These are phyloP conservation scores for Drosophila mercatorum DNA, from an alignment of 2,888 invertebrate genomes.

Conservation along the genomic window DNA sequence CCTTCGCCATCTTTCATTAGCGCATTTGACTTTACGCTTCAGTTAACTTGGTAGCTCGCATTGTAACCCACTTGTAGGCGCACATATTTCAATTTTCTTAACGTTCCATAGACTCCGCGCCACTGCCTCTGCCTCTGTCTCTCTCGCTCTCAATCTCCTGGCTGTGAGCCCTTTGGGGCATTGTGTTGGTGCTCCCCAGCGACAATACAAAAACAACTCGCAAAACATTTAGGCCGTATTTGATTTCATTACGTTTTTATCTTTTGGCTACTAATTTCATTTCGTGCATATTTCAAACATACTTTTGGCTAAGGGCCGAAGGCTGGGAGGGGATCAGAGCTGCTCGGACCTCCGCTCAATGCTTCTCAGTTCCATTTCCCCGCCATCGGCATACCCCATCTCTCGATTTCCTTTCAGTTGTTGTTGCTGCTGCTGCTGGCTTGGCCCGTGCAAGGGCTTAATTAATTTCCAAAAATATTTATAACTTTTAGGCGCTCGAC, in stretches of 20 bases:
- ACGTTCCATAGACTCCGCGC: not conserved
- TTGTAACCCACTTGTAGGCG: conserved; percentile 67
- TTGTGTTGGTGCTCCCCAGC: conserved; percentile 37
- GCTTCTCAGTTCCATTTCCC: conserved; percentile 15
- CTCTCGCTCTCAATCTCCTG: not conserved
- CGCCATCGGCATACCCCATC: not conserved
- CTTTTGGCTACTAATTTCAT: conserved; percentile 73
- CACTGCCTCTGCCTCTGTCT: no score
- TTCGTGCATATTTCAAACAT: conserved; percentile 66
- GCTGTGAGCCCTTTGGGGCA: conserved; percentile 14
- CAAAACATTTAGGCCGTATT: conserved; percentile 77
- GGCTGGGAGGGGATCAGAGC: not conserved
- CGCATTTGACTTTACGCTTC: conserved; percentile 64
- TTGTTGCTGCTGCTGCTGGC: conserved; percentile 5
- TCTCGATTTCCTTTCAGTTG: not conserved
- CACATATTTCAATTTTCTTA: conserved; percentile 72
- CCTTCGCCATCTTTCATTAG: conserved; percentile 66
- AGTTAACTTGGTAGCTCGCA: conserved; percentile 59
- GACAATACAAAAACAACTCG: conserved; percentile 35
- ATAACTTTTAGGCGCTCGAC: conserved; percentile 60
- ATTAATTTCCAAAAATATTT: conserved; percentile 74
- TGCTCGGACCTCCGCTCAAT: conserved; percentile 2
- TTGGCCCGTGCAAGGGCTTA: conserved; percentile 55
- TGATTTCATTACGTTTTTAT: conserved; percentile 78
- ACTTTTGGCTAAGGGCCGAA: conserved; percentile 22